Evolutionary conservation across 2,888 invertebrate species (phyloP).

Genomic region (Bellardia bayeri): DNA sequence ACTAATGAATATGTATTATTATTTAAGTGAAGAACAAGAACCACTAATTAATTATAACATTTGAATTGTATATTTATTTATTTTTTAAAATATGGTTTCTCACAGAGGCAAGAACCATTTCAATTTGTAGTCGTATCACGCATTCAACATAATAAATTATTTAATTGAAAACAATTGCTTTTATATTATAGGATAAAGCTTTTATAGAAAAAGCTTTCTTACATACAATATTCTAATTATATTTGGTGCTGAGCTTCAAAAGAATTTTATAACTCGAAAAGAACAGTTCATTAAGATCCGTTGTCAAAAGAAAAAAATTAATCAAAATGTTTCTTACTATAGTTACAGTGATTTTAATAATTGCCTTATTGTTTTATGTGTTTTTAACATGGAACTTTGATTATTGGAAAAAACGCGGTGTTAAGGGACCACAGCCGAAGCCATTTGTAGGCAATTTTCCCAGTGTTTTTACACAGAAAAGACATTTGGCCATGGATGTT

Average conservation of each 20-base stretch:
- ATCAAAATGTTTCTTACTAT: conserved; percentile 44
- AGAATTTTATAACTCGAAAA: conserved; percentile 1
- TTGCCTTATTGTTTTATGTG: conserved; percentile 74
- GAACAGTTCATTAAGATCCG: conserved; percentile 3
- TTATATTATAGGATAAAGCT: conserved; percentile 36
- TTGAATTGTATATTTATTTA: background rate
- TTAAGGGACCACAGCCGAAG: conserved; percentile 82
- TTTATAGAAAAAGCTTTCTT: conserved; percentile 40
- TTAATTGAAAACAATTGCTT: conserved; percentile 15
- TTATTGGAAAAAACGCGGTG: conserved; percentile 83
- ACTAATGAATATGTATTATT: background rate
- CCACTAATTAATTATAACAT: too few relatives aligned
- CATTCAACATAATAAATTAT: background rate
- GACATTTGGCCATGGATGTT: conserved; percentile 81
- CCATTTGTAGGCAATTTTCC: conserved; percentile 82
- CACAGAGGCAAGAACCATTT: background rate
- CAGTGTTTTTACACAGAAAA: conserved; percentile 77
- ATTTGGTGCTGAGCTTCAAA: background rate
- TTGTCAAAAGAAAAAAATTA: background rate
- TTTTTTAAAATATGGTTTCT: background rate
- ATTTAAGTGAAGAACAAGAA: background rate
- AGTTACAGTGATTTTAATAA: conserved; percentile 6
- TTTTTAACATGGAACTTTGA: conserved; percentile 80
- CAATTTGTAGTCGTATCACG: background rate
- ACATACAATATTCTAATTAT: background rate